These are phyloP conservation scores for Terebella lapidaria DNA, from an alignment of 2,888 invertebrate species.

Conservation along the genomic window DNA sequence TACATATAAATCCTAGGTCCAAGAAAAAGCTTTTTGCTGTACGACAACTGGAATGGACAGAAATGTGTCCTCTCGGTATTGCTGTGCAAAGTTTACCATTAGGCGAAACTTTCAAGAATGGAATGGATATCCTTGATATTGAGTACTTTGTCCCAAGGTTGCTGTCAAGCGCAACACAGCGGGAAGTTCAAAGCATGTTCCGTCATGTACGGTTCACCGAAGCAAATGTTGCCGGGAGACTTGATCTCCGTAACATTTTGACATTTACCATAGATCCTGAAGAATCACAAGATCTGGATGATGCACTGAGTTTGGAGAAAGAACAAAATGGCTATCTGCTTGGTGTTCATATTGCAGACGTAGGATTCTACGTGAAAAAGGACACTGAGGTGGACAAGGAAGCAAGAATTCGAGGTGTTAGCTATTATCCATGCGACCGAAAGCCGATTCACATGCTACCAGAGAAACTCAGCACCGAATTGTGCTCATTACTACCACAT, in stretches of 20 bases:
- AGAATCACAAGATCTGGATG: conserved; percentile 88
- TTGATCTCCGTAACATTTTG: conserved; percentile 58
- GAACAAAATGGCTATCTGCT: conserved; percentile 60
- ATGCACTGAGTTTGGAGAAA: conserved; percentile 73
- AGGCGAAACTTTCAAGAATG: neutral
- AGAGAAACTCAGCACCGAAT: conserved; percentile 68
- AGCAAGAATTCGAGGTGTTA: conserved; percentile 74
- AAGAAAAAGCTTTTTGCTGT: conserved; percentile 4
- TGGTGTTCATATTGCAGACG: conserved; percentile 94
- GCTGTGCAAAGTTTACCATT: neutral
- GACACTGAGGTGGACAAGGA: conserved; percentile 62
- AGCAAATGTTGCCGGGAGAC: conserved; percentile 28
- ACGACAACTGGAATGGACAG: conserved; percentile 1
- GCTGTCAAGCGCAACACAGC: neutral
- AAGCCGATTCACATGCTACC: conserved; percentile 83
- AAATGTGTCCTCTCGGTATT: neutral
- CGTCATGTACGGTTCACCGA: neutral
- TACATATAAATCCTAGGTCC: no score
- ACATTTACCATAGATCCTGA: conserved; percentile 90
- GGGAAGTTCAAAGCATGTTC: neutral
- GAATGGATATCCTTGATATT: neutral
- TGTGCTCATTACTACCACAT: conserved; percentile 55
- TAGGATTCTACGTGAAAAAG: conserved; percentile 73
- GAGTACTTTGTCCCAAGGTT: neutral
- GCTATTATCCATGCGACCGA: conserved; percentile 33